These are phyloP conservation scores for Arizona elegans DNA, from an alignment of 2,113 vertebrate species.

Conservation along the genomic window DNA sequence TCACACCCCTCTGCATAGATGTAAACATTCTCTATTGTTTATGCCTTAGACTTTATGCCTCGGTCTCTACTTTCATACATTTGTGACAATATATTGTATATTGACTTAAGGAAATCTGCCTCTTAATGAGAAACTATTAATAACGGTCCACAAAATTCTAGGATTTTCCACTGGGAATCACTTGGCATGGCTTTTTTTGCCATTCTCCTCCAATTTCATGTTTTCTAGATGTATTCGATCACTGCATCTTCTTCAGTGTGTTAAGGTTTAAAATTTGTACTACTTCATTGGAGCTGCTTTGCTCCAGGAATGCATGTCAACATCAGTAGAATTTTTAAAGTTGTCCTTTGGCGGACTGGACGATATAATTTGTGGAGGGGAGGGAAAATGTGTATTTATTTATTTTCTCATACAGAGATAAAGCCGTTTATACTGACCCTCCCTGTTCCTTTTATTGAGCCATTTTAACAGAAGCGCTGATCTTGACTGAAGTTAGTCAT, in stretches of 20 bases:
- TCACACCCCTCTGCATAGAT: neutral
- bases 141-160: neutral
- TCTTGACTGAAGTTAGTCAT: conserved; percentile 53
- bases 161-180: neutral
- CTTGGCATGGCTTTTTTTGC: neutral
- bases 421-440: neutral
- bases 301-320: neutral
- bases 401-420: neutral
- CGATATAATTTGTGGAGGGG: neutral
- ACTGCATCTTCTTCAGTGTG: neutral
- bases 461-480: conserved; percentile 43
- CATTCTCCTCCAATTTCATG: neutral
- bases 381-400: neutral
- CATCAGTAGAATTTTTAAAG: neutral
- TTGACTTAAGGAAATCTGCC: neutral
- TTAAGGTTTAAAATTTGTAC: neutral
- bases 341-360: neutral
- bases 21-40: neutral
- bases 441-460: conserved; percentile 16
- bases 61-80: neutral
- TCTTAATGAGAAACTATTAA: neutral
- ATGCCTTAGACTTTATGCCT: neutral
- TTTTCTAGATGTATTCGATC: neutral
- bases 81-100: neutral
- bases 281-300: neutral